Conservation (phyloP, 1,140 invertebrate genomes). For the Kradibia gibbosae region DNA sequence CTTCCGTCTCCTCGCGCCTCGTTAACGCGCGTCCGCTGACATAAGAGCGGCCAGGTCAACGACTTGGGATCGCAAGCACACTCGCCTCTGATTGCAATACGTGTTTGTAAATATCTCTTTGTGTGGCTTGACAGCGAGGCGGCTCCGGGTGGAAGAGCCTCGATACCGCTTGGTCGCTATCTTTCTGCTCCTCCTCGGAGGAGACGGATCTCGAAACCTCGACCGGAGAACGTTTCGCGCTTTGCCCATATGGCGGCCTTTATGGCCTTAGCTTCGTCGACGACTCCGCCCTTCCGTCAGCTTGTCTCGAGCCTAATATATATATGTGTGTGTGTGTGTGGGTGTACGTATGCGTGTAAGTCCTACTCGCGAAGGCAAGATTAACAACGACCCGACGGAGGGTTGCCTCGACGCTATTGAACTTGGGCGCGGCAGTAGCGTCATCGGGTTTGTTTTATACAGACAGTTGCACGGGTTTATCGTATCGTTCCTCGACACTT, state of each 20-base stretch:
- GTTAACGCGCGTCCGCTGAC: constrained; percentile 40
- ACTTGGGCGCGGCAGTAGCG: background rate
- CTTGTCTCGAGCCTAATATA: background rate
- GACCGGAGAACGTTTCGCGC: constrained; percentile 19
- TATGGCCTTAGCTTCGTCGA: background rate
- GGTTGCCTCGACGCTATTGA: background rate
- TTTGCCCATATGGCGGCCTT: background rate
- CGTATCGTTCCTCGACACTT: background rate
- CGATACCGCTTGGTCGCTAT: no score
- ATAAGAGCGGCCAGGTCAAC: background rate
- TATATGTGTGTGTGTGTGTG: no score
- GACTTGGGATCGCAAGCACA: background rate
- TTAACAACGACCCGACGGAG: background rate
- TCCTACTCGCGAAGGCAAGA: background rate
- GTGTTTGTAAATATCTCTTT: constrained; percentile 28
- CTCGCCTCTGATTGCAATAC: background rate
- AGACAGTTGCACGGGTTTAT: no score
- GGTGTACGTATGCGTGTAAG: background rate
- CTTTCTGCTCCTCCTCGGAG: background rate
- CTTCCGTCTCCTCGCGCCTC: constrained; percentile 54
- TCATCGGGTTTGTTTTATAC: background rate
- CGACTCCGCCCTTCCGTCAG: no score
- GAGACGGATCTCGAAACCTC: background rate
- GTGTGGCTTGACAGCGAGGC: background rate
- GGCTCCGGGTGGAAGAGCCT: background rate